Percentiles rank a stretch among this genome's conserved stretches.
Evolutionary conservation across 2,888 invertebrate species (phyloP).

Genomic region (Ectemnius lituratus): DNA sequence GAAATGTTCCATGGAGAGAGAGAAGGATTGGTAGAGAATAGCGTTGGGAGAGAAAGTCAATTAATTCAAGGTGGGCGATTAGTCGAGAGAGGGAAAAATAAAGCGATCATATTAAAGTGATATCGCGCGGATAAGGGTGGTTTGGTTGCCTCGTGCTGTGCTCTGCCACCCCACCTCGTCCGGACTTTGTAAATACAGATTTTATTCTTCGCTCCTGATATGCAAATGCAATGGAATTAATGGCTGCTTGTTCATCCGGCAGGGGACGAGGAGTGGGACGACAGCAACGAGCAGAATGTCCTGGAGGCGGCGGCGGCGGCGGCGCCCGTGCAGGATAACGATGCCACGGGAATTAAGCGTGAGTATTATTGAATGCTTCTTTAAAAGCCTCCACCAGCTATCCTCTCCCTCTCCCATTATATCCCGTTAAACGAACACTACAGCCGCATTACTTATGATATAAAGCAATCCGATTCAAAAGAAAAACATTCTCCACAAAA

Average conservation of each 20-base stretch:
- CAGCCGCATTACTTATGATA: too few relatives aligned
- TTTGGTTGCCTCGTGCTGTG: too few relatives aligned
- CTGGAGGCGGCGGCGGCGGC: conserved; percentile 58
- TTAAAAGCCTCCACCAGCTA: conserved; percentile 12
- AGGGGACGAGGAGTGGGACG: conserved; percentile 75
- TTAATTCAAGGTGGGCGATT: too few relatives aligned
- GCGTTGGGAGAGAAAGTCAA: neutral
- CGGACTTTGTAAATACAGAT: conserved; percentile 47
- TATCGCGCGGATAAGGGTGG: too few relatives aligned
- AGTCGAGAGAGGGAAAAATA: too few relatives aligned
- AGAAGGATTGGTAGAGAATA: conserved; percentile 22
- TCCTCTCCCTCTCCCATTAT: neutral
- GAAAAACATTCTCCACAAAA: too few relatives aligned
- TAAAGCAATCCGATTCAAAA: too few relatives aligned
- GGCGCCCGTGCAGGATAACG: conserved; percentile 63
- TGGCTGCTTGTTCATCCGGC: conserved; percentile 55
- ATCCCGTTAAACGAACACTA: too few relatives aligned
- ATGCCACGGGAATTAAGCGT: conserved; percentile 68
- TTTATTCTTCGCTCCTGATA: conserved; percentile 54
- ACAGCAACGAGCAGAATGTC: conserved; percentile 66
- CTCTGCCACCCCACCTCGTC: neutral
- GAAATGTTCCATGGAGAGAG: too few relatives aligned
- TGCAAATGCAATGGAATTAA: conserved; percentile 61
- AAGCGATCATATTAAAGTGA: too few relatives aligned
- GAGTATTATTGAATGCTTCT: conserved; percentile 54